These are phyloP conservation scores for Aporrectodea caliginosa DNA, from an alignment of 1,140 invertebrate species.

Conservation along the genomic window DNA sequence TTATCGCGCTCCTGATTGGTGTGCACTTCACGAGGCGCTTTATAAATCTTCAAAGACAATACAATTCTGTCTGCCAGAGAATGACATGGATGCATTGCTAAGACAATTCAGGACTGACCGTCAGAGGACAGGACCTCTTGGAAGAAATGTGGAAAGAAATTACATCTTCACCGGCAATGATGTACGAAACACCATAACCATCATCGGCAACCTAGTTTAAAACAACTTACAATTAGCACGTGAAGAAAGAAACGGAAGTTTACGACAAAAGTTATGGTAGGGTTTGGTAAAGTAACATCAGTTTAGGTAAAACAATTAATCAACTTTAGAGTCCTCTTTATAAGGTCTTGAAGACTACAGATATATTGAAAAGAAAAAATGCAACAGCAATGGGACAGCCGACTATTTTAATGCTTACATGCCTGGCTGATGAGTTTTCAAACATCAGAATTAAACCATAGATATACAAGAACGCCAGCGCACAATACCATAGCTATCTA, in stretches of 20 bases:
- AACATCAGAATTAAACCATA: no score
- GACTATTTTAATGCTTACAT: no score
- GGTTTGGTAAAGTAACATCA: background rate
- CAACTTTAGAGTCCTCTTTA: no score
- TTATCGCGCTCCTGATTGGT: background rate
- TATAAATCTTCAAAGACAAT: background rate
- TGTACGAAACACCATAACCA: slow-evolving; percentile 97
- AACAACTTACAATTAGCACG: no score
- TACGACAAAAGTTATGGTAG: background rate
- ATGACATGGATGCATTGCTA: background rate
- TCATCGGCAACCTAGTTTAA: slow-evolving; percentile 83
- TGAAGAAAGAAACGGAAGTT: no score
- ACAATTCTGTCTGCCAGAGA: background rate
- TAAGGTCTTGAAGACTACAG: no score
- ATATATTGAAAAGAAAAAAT: no score
- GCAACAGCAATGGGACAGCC: no score
- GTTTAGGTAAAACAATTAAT: no score
- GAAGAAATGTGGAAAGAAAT: slow-evolving; percentile 97
- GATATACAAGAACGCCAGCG: no score
- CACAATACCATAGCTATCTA: no score
- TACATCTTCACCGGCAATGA: slow-evolving; percentile 92
- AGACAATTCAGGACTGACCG: slow-evolving; percentile 56
- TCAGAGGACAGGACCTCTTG: slow-evolving; percentile 81
- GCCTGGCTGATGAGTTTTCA: no score
- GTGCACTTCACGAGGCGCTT: background rate